Percentiles rank a stretch among this genome's conserved stretches.
Conservation (phyloP, 2,113 vertebrate species). For the Vulpes vulpes region DNA sequence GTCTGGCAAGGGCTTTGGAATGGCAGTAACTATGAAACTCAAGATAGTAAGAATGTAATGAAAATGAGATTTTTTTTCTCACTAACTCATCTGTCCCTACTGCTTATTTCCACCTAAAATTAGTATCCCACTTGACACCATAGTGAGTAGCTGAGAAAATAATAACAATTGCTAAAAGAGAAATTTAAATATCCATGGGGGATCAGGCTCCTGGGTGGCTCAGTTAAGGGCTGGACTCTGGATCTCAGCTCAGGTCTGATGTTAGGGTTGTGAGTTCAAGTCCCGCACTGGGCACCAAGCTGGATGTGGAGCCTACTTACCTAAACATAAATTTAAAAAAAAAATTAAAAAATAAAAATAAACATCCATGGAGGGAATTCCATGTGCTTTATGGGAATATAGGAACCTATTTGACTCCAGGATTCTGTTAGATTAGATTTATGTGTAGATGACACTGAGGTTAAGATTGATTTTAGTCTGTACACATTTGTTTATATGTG, state of each 20-base stretch:
- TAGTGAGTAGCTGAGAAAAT: neutral
- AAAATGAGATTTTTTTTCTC: neutral
- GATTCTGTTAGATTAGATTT: neutral
- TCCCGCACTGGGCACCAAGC: neutral
- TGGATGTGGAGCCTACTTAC: neutral
- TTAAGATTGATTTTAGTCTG: neutral
- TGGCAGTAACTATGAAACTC: neutral
- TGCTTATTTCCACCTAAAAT: neutral
- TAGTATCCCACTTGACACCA: neutral
- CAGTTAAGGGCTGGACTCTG: neutral
- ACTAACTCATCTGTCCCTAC: neutral
- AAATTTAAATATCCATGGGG: neutral
- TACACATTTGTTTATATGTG: neutral
- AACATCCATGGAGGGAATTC: neutral
- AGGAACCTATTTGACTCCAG: fast-evolving
- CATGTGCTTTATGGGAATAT: neutral
- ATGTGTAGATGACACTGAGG: neutral
- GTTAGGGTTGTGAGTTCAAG: neutral
- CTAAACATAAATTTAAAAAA: neutral
- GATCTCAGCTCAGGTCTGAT: neutral
- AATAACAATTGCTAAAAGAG: neutral
- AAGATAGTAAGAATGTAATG: neutral
- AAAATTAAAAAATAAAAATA: neutral
- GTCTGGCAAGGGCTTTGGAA: neutral
- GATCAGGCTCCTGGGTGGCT: neutral